phyloP scores from a whole-genome alignment of 1,140 invertebrate species.

The Pararge aegeria region DNA sequence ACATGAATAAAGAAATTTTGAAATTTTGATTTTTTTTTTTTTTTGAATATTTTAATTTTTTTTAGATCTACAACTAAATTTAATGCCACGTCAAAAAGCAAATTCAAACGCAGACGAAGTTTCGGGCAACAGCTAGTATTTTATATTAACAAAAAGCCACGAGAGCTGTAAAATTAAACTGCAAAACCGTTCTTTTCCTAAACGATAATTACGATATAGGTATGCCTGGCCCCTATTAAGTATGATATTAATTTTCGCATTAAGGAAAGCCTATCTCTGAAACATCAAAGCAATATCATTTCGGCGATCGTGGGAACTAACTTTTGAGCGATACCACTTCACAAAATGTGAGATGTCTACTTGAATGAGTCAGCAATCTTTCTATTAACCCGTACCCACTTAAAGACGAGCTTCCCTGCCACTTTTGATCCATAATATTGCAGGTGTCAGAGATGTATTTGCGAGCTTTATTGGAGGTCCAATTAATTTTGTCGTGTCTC shows the following conservation, averaged over 20 bases:
- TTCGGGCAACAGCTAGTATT: too few species aligned
- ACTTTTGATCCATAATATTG: slow-evolving; percentile 5
- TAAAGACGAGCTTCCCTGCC: slow-evolving; percentile 28
- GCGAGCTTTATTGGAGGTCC: slow-evolving; percentile 26
- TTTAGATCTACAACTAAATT: too few species aligned
- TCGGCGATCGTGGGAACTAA: slow-evolving; percentile 72
- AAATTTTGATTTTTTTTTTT: too few species aligned
- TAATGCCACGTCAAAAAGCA: too few species aligned
- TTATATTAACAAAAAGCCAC: too few species aligned
- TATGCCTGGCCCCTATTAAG: too few species aligned
- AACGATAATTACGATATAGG: too few species aligned
- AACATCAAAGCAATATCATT: slow-evolving; percentile 49
- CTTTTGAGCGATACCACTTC: slow-evolving; percentile 44
- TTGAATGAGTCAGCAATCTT: slow-evolving; percentile 58
- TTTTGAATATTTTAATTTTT: too few species aligned
- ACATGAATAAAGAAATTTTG: too few species aligned
- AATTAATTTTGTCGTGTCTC: slow-evolving; percentile 39
- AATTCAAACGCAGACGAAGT: too few species aligned
- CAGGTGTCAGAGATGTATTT: not conserved
- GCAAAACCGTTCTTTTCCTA: too few species aligned
- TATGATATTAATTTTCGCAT: slow-evolving; percentile 1
- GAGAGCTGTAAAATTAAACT: too few species aligned
- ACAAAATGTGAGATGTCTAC: slow-evolving; percentile 49
- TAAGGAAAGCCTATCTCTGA: slow-evolving; percentile 23
- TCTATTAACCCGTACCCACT: slow-evolving; percentile 48